Conservation (phyloP, 2,113 vertebrate species). For the Haemorhous mexicanus region DNA sequence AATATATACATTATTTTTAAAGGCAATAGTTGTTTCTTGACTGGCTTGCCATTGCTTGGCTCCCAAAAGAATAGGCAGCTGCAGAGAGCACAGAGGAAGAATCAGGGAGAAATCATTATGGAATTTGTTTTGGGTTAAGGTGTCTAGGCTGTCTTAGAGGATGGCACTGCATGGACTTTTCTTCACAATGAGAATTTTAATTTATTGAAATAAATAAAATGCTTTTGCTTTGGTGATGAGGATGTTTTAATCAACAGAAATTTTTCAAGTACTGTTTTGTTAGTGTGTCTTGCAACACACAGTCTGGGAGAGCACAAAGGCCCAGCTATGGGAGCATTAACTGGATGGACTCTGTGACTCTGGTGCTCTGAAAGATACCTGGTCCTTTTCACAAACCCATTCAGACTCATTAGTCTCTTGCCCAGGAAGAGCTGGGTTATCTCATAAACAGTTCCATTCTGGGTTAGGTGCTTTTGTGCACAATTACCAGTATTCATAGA, state of each 20-base stretch:
- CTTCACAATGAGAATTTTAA: background rate
- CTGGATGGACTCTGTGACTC: background rate
- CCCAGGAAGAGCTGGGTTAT: background rate
- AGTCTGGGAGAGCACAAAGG: background rate
- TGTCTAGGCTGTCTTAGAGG: background rate
- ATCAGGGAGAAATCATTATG: background rate
- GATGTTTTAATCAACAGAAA: background rate
- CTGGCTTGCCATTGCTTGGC: background rate
- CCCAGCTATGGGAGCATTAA: too few species aligned
- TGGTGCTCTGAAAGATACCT: rapidly evolving
- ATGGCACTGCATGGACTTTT: background rate
- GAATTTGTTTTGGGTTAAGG: background rate
- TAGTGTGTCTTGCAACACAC: background rate
- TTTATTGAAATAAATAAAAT: background rate
- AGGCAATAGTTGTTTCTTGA: background rate
- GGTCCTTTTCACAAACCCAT: background rate
- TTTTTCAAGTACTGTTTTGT: background rate
- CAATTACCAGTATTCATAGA: background rate
- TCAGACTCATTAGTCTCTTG: background rate
- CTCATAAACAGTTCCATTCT: background rate
- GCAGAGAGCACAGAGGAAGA: background rate
- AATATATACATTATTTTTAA: background rate
- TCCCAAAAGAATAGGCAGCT: background rate
- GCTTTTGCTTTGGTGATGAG: background rate
- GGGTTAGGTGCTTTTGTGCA: background rate